Percentiles rank a stretch among this genome's conserved stretches.
Conservation (phyloP, 2,888 invertebrate species). For the Ischnus inquisitorius region DNA sequence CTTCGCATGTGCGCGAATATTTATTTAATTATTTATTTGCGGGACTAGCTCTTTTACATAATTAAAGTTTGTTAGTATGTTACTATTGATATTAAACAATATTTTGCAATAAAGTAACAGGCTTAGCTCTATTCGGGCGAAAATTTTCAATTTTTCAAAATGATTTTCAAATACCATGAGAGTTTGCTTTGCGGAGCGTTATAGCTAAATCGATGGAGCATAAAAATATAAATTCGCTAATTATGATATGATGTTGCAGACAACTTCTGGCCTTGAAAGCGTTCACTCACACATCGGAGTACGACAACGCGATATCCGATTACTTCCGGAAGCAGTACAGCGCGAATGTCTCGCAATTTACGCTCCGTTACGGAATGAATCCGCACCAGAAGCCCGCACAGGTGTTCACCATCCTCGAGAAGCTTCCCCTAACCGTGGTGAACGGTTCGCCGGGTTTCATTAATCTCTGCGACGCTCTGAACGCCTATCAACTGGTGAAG, state of each 20-base stretch:
- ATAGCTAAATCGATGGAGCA: neutral
- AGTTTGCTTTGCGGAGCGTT: too few relatives aligned
- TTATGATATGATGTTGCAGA: constrained; percentile 85
- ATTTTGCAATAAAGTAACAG: too few relatives aligned
- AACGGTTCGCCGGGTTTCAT: constrained; percentile 99
- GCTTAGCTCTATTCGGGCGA: too few relatives aligned
- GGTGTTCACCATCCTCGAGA: constrained; percentile 92
- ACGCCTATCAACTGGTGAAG: constrained; percentile 98
- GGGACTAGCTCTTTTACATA: too few relatives aligned
- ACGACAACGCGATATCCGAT: constrained; percentile 97
- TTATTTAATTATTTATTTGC: too few relatives aligned
- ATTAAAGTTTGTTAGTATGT: too few relatives aligned
- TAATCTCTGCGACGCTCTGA: constrained; percentile 98
- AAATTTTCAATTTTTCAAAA: too few relatives aligned
- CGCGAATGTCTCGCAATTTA: constrained; percentile 91
- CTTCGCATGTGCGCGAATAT: too few relatives aligned
- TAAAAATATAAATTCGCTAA: neutral
- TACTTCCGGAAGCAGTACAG: constrained; percentile 97
- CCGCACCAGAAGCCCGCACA: constrained; percentile 99
- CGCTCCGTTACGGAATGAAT: constrained; percentile 98
- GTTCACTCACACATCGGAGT: constrained; percentile 98
- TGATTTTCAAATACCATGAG: too few relatives aligned
- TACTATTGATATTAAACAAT: too few relatives aligned
- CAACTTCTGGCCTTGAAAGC: constrained; percentile 95
- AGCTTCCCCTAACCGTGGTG: constrained; percentile 94